Percentiles rank a stretch among this genome's conserved stretches.
These are phyloP conservation scores for Anas platyrhynchos DNA, from an alignment of 2,113 vertebrate genomes.

Conservation along the genomic window DNA sequence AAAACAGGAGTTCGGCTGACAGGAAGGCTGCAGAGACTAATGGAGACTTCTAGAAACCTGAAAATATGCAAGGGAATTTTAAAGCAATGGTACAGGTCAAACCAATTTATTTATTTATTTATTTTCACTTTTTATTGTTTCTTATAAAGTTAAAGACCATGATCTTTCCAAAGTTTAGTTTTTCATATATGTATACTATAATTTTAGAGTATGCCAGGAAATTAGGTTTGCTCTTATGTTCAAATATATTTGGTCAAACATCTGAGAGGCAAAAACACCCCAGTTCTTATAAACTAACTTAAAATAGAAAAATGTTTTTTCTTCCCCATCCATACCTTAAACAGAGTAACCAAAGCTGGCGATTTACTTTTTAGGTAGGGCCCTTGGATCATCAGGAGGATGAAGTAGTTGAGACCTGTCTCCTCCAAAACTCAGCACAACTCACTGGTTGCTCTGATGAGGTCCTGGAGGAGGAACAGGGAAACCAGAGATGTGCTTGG, in stretches of 20 bases:
- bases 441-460: accelerated
- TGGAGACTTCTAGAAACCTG: too few relatives aligned
- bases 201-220: not conserved
- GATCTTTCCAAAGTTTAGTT: not conserved
- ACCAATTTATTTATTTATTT: too few relatives aligned
- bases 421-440: not conserved
- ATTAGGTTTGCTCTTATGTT: not conserved
- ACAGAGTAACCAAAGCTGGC: not conserved
- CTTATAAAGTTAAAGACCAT: accelerated
- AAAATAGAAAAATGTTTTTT: not conserved
- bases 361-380: not conserved
- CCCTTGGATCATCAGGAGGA: not conserved
- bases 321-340: not conserved
- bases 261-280: accelerated
- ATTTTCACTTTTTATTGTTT: too few relatives aligned
- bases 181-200: not conserved
- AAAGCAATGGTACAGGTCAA: not conserved
- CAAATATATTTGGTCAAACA: not conserved
- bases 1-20: too few relatives aligned
- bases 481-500: not conserved
- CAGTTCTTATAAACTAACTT: not conserved
- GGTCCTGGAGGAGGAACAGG: accelerated
- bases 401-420: not conserved
- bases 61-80: not conserved
- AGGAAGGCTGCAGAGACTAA: too few relatives aligned